These are phyloP conservation scores for Corythornis madagascariensis DNA, from an alignment of 2,113 vertebrate species.

Conservation along the genomic window DNA sequence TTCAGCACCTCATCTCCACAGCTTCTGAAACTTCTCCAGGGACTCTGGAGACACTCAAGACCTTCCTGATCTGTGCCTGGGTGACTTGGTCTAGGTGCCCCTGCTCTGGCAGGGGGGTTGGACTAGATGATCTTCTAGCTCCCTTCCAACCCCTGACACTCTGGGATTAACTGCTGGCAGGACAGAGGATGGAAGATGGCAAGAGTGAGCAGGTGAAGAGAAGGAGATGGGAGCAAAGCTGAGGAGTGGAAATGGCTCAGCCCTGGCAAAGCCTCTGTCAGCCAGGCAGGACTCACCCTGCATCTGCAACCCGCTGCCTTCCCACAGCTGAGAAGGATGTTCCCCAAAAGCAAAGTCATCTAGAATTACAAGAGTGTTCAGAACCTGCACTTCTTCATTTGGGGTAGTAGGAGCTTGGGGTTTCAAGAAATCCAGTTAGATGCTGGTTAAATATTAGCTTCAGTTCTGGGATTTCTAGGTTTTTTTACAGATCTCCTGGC, in stretches of 20 bases:
- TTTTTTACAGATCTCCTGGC: background rate
- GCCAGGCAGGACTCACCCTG: background rate
- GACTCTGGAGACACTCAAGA: no score
- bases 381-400: background rate
- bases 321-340: background rate
- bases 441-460: background rate
- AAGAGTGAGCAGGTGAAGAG: accelerated
- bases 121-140: no score
- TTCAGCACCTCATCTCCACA: background rate
- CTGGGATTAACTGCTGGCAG: background rate
- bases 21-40: background rate
- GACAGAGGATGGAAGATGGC: accelerated
- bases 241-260: accelerated
- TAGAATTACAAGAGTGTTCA: background rate
- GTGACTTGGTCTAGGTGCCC: no score
- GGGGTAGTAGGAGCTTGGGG: background rate
- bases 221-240: no score
- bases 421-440: background rate
- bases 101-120: no score
- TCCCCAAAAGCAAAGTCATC: background rate
- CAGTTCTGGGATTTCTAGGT: accelerated
- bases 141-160: no score
- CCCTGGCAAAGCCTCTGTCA: accelerated
- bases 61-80: no score
- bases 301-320: accelerated